These are phyloP conservation scores for Drosophila bocqueti DNA, from an alignment of 1,140 invertebrate genomes.

Conservation along the genomic window DNA sequence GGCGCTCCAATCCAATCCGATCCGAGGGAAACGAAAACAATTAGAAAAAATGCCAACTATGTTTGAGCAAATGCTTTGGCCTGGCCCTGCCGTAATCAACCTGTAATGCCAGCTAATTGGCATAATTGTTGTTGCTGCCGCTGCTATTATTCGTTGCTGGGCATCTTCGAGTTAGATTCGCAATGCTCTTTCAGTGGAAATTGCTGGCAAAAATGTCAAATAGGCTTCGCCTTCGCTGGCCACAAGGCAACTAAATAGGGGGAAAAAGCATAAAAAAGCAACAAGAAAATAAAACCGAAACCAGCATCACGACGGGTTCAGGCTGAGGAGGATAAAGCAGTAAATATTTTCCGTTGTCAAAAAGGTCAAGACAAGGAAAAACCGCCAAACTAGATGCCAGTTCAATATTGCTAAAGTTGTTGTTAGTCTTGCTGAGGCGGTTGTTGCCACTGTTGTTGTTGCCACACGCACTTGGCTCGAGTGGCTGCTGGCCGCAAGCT, in stretches of 20 bases:
- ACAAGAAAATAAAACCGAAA: conserved; percentile 66
- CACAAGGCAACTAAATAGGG: conserved; percentile 50
- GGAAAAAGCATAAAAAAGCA: conserved; percentile 50
- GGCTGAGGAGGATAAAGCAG: conserved; percentile 66
- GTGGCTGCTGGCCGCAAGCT: conserved; percentile 27
- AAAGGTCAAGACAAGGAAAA: conserved; percentile 77
- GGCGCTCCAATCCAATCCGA: not conserved
- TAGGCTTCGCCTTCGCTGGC: conserved; percentile 63
- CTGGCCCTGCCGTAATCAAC: conserved; percentile 67
- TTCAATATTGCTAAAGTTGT: conserved; percentile 38
- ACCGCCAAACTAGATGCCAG: conserved; percentile 58
- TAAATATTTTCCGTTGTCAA: conserved; percentile 75
- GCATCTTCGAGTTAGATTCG: conserved; percentile 59
- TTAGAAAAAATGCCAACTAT: conserved; percentile 68
- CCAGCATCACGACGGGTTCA: conserved; percentile 77
- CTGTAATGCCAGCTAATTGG: conserved; percentile 81
- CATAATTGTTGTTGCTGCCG: conserved; percentile 68
- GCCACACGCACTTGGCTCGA: conserved; percentile 53
- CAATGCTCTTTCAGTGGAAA: conserved; percentile 76
- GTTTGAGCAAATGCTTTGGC: conserved; percentile 39
- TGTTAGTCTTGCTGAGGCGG: not conserved
- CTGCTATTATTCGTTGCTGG: conserved; percentile 48
- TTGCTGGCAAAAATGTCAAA: conserved; percentile 78
- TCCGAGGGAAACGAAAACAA: conserved; percentile 44
- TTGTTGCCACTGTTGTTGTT: conserved; percentile 14